phyloP scores from a whole-genome alignment of 2,888 invertebrate genomes.

The Cacoxenus indagator region DNA sequence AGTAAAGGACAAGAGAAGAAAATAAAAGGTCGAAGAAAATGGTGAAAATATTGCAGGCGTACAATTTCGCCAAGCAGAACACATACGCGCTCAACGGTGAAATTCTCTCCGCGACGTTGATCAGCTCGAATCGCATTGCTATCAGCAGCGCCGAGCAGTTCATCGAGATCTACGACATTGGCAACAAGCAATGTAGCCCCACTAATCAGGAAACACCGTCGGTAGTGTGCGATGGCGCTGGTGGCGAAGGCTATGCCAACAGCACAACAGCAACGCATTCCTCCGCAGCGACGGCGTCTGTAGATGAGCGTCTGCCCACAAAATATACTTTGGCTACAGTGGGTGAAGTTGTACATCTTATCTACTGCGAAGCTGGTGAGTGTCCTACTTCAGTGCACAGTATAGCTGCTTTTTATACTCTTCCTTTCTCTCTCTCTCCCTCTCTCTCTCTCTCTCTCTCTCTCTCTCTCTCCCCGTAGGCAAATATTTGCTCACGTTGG shows the following conservation, averaged over 20 bases:
- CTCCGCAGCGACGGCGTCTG: slow-evolving; percentile 29
- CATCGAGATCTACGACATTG: slow-evolving; percentile 68
- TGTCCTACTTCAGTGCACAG: neutral
- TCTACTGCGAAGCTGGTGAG: slow-evolving; percentile 78
- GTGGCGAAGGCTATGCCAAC: neutral
- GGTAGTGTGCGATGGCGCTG: neutral
- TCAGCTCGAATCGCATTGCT: slow-evolving; percentile 66
- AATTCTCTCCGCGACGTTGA: slow-evolving; percentile 65
- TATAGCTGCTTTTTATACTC: neutral
- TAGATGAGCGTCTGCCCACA: slow-evolving; percentile 53
- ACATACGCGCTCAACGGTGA: slow-evolving; percentile 68
- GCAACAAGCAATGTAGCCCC: slow-evolving; percentile 47
- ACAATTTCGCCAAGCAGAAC: slow-evolving; percentile 69
- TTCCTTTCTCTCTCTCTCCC: neutral
- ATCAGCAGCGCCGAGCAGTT: slow-evolving; percentile 69
- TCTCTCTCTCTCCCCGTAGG: slow-evolving; percentile 41
- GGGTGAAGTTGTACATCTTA: slow-evolving; percentile 78
- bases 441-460: neutral
- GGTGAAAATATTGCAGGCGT: slow-evolving; percentile 70
- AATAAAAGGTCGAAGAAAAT: slow-evolving; percentile 50
- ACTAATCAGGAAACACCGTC: slow-evolving; percentile 29
- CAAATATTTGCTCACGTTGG: slow-evolving; percentile 65
- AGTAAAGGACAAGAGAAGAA: neutral
- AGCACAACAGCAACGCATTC: slow-evolving; percentile 16
- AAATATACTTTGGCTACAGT: slow-evolving; percentile 79